Evolutionary conservation across 1,140 invertebrate species (phyloP).

Genomic region (Drosophila bocqueti): DNA sequence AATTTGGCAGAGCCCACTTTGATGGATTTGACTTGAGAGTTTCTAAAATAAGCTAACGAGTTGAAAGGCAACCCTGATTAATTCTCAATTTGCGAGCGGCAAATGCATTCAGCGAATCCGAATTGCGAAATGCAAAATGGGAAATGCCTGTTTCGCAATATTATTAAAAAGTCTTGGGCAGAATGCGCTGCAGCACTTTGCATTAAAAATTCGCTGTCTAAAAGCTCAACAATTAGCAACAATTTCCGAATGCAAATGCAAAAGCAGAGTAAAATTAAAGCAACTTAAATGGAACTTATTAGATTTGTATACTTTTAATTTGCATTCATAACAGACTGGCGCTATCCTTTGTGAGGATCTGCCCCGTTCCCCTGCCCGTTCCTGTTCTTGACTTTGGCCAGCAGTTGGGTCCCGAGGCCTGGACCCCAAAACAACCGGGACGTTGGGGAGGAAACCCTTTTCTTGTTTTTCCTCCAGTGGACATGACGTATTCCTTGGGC

Average conservation of each 20-base stretch:
- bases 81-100: constrained; percentile 24
- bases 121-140: constrained; percentile 41
- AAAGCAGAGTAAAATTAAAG: constrained; percentile 70
- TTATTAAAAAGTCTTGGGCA: constrained; percentile 46
- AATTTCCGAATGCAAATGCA: constrained; percentile 76
- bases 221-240: constrained; percentile 84
- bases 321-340: constrained; percentile 80
- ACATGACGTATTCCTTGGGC: constrained; percentile 71
- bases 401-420: constrained; percentile 48
- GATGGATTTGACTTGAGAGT: not conserved
- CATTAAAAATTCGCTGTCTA: constrained; percentile 79
- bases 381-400: constrained; percentile 35
- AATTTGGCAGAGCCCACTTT: not conserved
- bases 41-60: constrained; percentile 20
- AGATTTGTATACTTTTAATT: constrained; percentile 85
- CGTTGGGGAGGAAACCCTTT: constrained; percentile 60
- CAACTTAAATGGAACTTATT: constrained; percentile 83
- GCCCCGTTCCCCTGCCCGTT: constrained; percentile 3
- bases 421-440: constrained; percentile 30
- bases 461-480: constrained; percentile 66
- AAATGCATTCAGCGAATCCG: constrained; percentile 25
- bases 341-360: constrained; percentile 47
- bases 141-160: constrained; percentile 54
- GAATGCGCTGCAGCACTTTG: constrained; percentile 59
- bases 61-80: constrained; percentile 44